Percentiles rank a stretch among this genome's conserved stretches.
phyloP scores from a whole-genome alignment of 1,140 invertebrate genomes.

The Spodoptera frugiperda region DNA sequence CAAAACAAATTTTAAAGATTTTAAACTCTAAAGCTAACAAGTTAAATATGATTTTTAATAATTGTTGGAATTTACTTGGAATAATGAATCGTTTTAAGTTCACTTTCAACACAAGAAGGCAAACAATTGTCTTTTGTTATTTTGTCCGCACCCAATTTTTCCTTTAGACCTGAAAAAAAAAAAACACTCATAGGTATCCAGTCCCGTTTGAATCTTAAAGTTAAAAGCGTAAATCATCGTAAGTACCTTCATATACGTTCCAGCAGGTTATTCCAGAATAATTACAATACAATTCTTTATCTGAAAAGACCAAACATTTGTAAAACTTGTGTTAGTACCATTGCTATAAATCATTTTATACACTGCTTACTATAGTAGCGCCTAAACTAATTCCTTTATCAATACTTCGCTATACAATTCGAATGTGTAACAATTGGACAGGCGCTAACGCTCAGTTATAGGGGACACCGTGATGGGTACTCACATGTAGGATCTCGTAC shows the following conservation, averaged over 20 bases:
- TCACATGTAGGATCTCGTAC: slow-evolving; percentile 77
- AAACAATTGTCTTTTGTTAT: slow-evolving; percentile 70
- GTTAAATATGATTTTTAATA: too few species aligned
- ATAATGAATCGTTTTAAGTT: slow-evolving; percentile 77
- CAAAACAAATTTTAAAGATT: neutral
- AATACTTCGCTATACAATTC: neutral
- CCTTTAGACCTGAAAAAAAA: slow-evolving; percentile 12
- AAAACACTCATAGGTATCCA: neutral
- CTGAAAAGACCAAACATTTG: slow-evolving; percentile 63
- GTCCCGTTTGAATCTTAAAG: too few species aligned
- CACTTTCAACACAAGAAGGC: slow-evolving; percentile 85
- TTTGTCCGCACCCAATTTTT: neutral
- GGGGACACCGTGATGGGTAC: slow-evolving; percentile 31
- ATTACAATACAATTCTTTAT: slow-evolving; percentile 77
- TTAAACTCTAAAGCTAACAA: neutral
- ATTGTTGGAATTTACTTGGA: slow-evolving; percentile 59
- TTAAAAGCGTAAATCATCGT: too few species aligned
- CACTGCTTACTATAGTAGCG: neutral
- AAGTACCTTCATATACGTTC: slow-evolving; percentile 77
- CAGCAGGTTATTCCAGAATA: slow-evolving; percentile 86
- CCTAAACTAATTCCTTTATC: neutral
- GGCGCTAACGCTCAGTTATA: neutral
- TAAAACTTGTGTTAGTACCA: neutral
- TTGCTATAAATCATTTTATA: neutral
- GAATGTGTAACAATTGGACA: neutral